Percentiles rank a stretch among this genome's conserved stretches.
Conservation (phyloP, 2,797 vertebrate species). For the Labeo calbasu region DNA sequence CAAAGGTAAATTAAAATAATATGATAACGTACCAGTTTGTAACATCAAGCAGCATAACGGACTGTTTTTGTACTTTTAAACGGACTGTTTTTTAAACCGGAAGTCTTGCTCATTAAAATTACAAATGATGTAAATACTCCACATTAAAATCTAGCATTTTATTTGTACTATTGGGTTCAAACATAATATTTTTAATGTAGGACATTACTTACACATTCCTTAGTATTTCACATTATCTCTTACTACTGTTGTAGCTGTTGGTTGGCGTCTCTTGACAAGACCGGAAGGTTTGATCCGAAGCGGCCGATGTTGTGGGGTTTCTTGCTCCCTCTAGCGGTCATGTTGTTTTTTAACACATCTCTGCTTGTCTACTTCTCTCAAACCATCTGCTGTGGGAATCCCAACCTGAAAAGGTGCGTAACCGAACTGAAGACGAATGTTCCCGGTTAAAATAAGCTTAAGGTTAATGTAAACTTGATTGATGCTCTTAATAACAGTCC, state of each 20-base stretch:
- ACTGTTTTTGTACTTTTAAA: not conserved
- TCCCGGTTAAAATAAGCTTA: not conserved
- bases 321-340: conserved; percentile 71
- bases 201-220: not conserved
- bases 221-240: not conserved
- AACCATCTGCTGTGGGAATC: conserved; percentile 65
- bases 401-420: conserved; percentile 69
- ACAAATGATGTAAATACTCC: not conserved
- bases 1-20: not conserved
- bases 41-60: not conserved
- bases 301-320: conserved; percentile 78
- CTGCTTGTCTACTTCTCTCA: conserved; percentile 67
- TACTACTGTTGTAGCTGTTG: conserved; percentile 73
- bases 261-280: conserved; percentile 69
- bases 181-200: not conserved
- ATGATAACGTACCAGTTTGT: not conserved
- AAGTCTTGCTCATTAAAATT: not conserved
- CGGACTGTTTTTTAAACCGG: not conserved
- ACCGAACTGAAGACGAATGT: not conserved
- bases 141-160: not conserved
- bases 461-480: not conserved
- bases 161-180: not conserved
- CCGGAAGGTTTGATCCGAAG: conserved; percentile 54
- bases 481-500: not conserved
- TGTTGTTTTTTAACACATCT: conserved; percentile 71